Evolutionary conservation across 2,888 invertebrate species (phyloP).

Genomic region (Drosophila demipolita): DNA sequence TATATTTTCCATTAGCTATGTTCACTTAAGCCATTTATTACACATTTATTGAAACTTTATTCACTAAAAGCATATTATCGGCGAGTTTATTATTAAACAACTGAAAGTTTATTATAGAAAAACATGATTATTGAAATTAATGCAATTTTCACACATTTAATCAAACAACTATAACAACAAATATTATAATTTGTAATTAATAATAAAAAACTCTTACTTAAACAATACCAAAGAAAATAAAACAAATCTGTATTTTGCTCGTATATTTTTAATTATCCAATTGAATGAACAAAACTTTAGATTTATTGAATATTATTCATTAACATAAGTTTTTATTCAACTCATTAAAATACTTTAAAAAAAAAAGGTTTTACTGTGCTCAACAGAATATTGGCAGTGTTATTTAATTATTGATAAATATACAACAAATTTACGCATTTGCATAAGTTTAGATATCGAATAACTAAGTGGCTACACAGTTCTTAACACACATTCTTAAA

Average conservation of each 20-base stretch:
- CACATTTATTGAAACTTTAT: not conserved
- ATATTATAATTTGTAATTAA: not conserved
- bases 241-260: not conserved
- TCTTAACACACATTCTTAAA: slow-evolving; percentile 16
- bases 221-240: not conserved
- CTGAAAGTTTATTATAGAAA: not conserved
- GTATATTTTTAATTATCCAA: not conserved
- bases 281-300: not conserved
- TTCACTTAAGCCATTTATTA: not conserved
- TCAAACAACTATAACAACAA: slow-evolving; percentile 23
- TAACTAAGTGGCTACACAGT: slow-evolving; percentile 16
- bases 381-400: not conserved
- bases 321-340: not conserved
- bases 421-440: not conserved
- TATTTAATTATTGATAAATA: not conserved
- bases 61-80: not conserved
- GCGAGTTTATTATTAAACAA: slow-evolving; percentile 10
- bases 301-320: not conserved
- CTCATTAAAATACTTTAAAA: not conserved
- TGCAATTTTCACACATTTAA: slow-evolving; percentile 17
- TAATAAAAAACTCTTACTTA: not conserved
- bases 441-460: slow-evolving; percentile 5
- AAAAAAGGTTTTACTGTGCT: not conserved
- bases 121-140: not conserved
- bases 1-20: not conserved